Evolutionary conservation across 2,797 vertebrate genomes (phyloP).

Genomic region (Alectoris magna): DNA sequence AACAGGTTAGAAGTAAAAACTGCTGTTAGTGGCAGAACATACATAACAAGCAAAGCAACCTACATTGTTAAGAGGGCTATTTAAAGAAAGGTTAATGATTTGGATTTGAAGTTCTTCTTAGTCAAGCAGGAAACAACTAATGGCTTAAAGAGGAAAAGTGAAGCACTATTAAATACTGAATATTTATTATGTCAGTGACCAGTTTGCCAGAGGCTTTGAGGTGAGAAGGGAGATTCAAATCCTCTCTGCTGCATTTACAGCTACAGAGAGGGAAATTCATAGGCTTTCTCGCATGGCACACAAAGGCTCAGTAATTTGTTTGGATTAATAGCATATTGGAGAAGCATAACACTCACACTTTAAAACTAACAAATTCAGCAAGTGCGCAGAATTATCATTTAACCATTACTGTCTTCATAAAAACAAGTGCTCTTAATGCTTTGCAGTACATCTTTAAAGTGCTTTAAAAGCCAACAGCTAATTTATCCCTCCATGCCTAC

Average conservation of each 20-base stretch:
- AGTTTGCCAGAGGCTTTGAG: conserved; percentile 77
- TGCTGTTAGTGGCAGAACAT: conserved; percentile 67
- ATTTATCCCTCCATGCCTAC: conserved; percentile 64
- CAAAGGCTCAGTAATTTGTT: conserved; percentile 68
- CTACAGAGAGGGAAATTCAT: conserved; percentile 66
- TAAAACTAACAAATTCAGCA: conserved; percentile 72
- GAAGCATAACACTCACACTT: conserved; percentile 70
- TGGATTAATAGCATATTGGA: conserved; percentile 71
- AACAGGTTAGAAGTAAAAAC: conserved; percentile 79
- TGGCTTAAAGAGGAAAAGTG: conserved; percentile 76
- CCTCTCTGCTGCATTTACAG: conserved; percentile 68
- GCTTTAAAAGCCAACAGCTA: conserved; percentile 67
- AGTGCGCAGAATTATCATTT: conserved; percentile 75
- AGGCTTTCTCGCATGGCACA: conserved; percentile 50
- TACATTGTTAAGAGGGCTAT: conserved; percentile 74
- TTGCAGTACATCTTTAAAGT: conserved; percentile 69
- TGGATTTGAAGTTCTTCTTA: conserved; percentile 75
- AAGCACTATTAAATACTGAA: conserved; percentile 80
- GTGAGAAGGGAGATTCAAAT: conserved; percentile 75
- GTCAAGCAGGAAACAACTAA: conserved; percentile 79
- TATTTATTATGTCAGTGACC: conserved; percentile 83
- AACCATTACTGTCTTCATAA: conserved; percentile 71
- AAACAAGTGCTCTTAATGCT: conserved; percentile 74
- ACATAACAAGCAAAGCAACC: conserved; percentile 70
- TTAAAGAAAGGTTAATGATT: conserved; percentile 82